Percentiles rank a stretch among this genome's conserved stretches.
These are phyloP conservation scores for Bursaphelenchus okinawaensis DNA, from an alignment of 2,888 invertebrate genomes.

Conservation along the genomic window DNA sequence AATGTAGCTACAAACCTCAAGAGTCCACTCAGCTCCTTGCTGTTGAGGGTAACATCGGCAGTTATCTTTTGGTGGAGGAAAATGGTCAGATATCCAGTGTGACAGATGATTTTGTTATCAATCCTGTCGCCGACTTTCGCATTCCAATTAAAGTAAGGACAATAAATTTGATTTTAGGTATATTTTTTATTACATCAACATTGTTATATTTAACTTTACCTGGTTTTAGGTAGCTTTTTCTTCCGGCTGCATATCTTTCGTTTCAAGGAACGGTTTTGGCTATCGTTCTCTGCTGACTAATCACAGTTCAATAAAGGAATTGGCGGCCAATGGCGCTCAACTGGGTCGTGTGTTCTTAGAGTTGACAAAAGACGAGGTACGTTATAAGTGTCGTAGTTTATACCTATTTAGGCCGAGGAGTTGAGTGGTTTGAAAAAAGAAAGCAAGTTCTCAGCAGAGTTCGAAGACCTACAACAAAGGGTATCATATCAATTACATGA, in stretches of 20 bases:
- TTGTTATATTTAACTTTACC: neutral
- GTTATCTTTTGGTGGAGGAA: neutral
- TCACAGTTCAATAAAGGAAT: neutral
- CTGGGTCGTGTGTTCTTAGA: no score
- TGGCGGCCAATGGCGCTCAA: no score
- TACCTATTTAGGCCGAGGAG: no score
- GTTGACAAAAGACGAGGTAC: no score
- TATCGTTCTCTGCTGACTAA: neutral
- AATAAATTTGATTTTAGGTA: neutral
- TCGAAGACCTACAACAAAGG: no score
- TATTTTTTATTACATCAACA: neutral
- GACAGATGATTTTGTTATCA: neutral
- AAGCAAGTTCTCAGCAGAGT: no score
- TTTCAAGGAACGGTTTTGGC: neutral
- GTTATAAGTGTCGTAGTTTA: no score
- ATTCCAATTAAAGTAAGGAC: neutral
- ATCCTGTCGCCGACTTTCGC: neutral
- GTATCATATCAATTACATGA: no score
- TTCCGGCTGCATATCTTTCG: slow-evolving; percentile 1
- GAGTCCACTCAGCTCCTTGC: neutral
- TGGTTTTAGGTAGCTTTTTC: slow-evolving; percentile 5
- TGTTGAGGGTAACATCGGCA: neutral
- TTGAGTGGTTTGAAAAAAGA: no score
- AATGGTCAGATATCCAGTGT: neutral
- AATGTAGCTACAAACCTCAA: neutral